Evolutionary conservation across 2,113 vertebrate species (phyloP).

Genomic region (Bungarus multicinctus): DNA sequence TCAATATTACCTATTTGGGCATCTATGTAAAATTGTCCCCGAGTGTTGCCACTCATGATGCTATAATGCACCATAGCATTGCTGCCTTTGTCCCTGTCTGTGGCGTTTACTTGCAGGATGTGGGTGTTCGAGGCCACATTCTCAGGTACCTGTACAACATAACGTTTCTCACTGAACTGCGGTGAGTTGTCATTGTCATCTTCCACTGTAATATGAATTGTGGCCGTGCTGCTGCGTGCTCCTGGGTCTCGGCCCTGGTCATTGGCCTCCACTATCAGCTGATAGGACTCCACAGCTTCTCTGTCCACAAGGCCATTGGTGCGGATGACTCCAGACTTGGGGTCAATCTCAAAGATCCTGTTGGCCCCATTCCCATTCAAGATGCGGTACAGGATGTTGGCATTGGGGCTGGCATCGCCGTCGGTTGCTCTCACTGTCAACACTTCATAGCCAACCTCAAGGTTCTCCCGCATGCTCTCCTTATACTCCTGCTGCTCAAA

Average conservation of each 20-base stretch:
- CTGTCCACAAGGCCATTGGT: constrained; percentile 88
- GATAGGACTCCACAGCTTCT: constrained; percentile 83
- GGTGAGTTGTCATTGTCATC: constrained; percentile 95
- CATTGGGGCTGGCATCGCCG: constrained; percentile 84
- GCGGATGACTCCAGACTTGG: constrained; percentile 88
- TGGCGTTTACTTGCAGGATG: constrained; percentile 84
- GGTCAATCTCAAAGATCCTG: constrained; percentile 88
- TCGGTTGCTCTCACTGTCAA: constrained; percentile 92
- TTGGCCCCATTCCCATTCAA: constrained; percentile 75
- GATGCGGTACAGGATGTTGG: constrained; percentile 89
- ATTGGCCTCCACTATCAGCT: constrained; percentile 84
- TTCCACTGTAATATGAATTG: constrained; percentile 84
- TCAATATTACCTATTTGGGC: constrained; percentile 89
- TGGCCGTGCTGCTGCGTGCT: constrained; percentile 85
- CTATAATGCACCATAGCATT: constrained; percentile 93
- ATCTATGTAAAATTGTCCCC: constrained; percentile 94
- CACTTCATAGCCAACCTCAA: constrained; percentile 94
- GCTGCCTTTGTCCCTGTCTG: constrained; percentile 85
- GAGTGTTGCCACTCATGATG: constrained; percentile 94
- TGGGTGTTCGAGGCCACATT: constrained; percentile 79
- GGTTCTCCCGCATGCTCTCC: constrained; percentile 91
- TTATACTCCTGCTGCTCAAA: constrained; percentile 93
- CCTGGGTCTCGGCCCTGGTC: constrained; percentile 89
- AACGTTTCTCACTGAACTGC: constrained; percentile 93
- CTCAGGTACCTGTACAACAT: constrained; percentile 85